A percentile compares a stretch with the other conserved stretches of the same genome.
Evolutionary conservation across 2,113 vertebrate genomes (phyloP).

Genomic region (Capreolus pygargus): DNA sequence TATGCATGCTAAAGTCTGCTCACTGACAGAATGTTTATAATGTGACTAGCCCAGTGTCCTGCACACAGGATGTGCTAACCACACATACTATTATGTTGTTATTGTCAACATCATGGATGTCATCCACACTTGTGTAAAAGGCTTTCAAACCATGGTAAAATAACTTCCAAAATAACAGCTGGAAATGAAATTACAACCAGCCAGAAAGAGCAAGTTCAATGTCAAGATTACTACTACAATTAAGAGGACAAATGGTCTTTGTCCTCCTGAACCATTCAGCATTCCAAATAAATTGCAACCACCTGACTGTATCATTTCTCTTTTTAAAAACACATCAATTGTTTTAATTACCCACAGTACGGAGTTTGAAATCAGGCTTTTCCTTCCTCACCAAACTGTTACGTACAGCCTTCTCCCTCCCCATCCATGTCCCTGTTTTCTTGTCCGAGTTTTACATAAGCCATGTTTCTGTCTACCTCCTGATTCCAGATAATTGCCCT

Average conservation of each 20-base stretch:
- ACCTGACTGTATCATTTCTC: not conserved
- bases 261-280: not conserved
- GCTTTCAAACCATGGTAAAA: not conserved
- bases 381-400: not conserved
- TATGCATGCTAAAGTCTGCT: not conserved
- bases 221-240: not conserved
- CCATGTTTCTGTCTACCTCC: not conserved
- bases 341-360: not conserved
- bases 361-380: not conserved
- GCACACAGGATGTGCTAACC: not conserved
- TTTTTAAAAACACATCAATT: not conserved
- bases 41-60: not conserved
- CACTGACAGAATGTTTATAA: not conserved
- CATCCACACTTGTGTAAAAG: not conserved
- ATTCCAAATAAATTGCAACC: not conserved
- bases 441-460: not conserved
- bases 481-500: not conserved
- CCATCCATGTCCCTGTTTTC: not conserved
- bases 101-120: not conserved
- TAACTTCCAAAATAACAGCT: not conserved
- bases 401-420: not conserved
- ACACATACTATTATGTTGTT: not conserved
- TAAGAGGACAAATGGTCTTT: not conserved
- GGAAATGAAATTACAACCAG: not conserved
- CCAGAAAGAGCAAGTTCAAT: not conserved